Conservation (phyloP, 2,797 vertebrate species). For the Buceros bicornis region DNA sequence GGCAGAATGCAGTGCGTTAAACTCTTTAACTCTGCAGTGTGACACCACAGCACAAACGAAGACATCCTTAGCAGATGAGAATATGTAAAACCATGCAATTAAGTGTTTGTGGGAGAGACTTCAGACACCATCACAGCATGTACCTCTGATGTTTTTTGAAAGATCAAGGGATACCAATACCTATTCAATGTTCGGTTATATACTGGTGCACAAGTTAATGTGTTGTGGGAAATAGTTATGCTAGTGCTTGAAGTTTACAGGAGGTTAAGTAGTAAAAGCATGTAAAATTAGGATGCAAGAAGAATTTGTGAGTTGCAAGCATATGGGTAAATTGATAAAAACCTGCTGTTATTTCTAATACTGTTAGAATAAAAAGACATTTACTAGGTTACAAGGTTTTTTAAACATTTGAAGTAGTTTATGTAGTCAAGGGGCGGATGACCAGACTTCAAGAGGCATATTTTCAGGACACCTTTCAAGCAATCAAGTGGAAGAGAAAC, state of each 20-base stretch:
- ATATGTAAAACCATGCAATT: background rate
- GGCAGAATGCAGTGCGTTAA: background rate
- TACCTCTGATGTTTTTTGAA: background rate
- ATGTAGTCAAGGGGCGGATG: background rate
- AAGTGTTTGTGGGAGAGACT: background rate
- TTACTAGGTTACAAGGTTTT: background rate
- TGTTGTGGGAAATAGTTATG: background rate
- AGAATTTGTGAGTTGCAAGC: background rate
- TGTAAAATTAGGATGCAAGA: background rate
- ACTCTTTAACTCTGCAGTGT: background rate
- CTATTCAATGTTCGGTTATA: background rate
- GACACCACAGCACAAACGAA: background rate
- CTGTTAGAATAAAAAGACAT: background rate
- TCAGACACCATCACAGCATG: background rate
- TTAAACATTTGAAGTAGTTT: background rate
- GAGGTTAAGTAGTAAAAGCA: background rate
- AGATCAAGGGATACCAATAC: background rate
- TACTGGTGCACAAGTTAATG: background rate
- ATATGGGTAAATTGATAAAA: background rate
- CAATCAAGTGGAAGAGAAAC: background rate
- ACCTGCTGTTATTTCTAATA: background rate
- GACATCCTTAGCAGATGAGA: background rate
- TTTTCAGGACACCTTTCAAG: background rate
- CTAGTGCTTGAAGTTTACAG: background rate
- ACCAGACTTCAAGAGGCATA: fast-evolving